Evolutionary conservation across 2,113 vertebrate species (phyloP).

Genomic region (Calyptommatus sinebrachiatus): DNA sequence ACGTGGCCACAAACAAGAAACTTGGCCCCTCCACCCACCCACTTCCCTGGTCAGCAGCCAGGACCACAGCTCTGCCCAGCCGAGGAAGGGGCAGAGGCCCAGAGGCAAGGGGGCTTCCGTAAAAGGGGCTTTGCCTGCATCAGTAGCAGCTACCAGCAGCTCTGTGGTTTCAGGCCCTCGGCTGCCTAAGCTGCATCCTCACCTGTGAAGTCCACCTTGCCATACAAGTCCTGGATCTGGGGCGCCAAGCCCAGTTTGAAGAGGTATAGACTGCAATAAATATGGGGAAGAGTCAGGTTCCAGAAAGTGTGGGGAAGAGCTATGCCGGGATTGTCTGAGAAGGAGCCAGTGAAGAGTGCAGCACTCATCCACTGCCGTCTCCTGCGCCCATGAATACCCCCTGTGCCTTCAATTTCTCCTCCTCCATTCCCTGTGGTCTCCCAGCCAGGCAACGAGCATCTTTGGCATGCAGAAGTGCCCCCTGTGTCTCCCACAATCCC

Average conservation of each 20-base stretch:
- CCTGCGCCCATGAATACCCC: no score
- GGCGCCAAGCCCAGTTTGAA: conserved; percentile 96
- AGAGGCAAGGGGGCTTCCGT: neutral
- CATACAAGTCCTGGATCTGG: conserved; percentile 97
- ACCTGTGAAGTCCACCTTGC: conserved; percentile 98
- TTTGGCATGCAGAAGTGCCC: neutral
- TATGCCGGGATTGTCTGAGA: neutral
- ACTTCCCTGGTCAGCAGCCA: neutral
- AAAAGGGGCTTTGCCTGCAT: no score
- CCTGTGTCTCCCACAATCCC: no score
- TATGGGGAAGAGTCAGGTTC: neutral
- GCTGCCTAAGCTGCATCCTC: conserved; percentile 40
- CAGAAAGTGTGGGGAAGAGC: fast-evolving
- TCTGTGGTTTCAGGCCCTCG: neutral
- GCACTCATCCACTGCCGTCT: no score
- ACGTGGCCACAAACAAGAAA: no score
- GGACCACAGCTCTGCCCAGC: fast-evolving
- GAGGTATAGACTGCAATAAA: conserved; percentile 86
- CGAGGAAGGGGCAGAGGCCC: neutral
- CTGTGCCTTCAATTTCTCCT: no score
- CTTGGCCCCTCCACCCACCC: no score
- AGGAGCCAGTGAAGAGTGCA: neutral
- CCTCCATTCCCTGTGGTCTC: no score
- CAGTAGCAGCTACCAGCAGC: no score
- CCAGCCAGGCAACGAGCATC: no score